Base-by-base conservation (phyloP, 2,888 invertebrate species). In the Perizoma flavofasciatum region DNA sequence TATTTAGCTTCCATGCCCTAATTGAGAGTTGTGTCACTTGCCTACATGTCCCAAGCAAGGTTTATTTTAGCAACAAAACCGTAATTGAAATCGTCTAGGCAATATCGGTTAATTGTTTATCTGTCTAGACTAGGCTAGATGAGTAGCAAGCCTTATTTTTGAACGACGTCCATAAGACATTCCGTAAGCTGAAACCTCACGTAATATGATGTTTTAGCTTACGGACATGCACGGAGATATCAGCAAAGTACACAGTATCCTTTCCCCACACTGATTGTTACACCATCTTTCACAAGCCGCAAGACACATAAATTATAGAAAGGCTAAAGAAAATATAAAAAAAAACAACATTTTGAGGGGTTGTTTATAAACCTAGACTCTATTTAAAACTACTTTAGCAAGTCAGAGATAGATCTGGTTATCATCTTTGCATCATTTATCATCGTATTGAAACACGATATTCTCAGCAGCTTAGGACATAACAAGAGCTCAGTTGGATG, bases 121-220 rank as follows among this genome's bases (percentile, higher is more conserved):
- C 10, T 35, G 48, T 48, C 48, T 48, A 48, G 48, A 48, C 48
- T 47, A 33, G 22, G 22, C 22, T 22, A 11, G 34, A 48, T 11
- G 6, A 48, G 10, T 48, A 6, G 6, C n/a, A 11, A 34, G 22
- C 37, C 5, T 7, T 37, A 37, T 5, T 5, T 37, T 37, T 7
- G 10, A n/a, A 41, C 10, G n/a, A 41, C 5, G 5, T 10, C 0
- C 41, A 10, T 5, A n/a, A 5, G 22, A 22, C 3, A 22, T 22
- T 22, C 22, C 22, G 37, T 37, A 37, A 37, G 6, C 37, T 37
- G 37, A 6, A 37, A 37, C 37, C 0, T 22, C 22, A 22, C 22
- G 22, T 2, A 22, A 22, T 22, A 22, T n/a, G n/a, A n/a, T n/a
- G n/a, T n/a, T n/a, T n/a, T n/a, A n/a, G n/a, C n/a, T n/a, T n/a